phyloP scores from a whole-genome alignment of 92 coral and sea anemone species.

The Phenganax stokvisi region DNA sequence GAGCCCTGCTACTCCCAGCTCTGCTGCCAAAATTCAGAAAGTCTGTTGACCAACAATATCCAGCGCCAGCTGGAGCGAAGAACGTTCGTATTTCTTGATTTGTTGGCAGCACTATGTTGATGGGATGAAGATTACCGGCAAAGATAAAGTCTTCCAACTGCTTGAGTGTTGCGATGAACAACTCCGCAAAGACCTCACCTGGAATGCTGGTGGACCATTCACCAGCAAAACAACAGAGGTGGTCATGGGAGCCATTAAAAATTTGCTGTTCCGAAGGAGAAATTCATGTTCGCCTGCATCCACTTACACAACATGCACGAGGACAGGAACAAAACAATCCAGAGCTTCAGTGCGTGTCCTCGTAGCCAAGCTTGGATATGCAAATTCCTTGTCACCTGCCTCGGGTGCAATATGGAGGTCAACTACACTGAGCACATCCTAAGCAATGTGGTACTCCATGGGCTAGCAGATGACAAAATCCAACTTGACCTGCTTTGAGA shows the following conservation, averaged over 20 bases:
- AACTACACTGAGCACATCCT: too few relatives aligned
- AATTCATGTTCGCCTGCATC: conserved; percentile 47
- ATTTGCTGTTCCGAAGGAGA: conserved; percentile 50
- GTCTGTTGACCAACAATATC: conserved; percentile 15
- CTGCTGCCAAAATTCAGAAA: conserved; percentile 2
- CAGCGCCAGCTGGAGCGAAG: neutral
- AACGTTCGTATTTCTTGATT: neutral
- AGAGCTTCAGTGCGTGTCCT: conserved; percentile 47
- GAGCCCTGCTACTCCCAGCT: neutral
- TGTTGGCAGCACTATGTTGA: neutral
- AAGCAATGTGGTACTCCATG: too few relatives aligned
- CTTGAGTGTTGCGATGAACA: conserved; percentile 1
- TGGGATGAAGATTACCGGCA: neutral
- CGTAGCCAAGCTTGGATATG: conserved; percentile 34
- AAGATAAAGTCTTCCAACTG: neutral
- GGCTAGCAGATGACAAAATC: too few relatives aligned
- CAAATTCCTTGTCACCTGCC: too few relatives aligned
- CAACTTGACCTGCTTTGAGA: too few relatives aligned
- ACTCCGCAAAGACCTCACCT: conserved; percentile 5
- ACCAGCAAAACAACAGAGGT: neutral
- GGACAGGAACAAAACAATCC: conserved; percentile 46
- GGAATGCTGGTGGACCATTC: neutral
- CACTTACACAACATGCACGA: conserved; percentile 56
- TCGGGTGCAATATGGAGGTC: too few relatives aligned
- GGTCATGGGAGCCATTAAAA: conserved; percentile 21